Evolutionary conservation across 2,797 vertebrate genomes (phyloP).

Genomic region (Diplodus sargus): DNA sequence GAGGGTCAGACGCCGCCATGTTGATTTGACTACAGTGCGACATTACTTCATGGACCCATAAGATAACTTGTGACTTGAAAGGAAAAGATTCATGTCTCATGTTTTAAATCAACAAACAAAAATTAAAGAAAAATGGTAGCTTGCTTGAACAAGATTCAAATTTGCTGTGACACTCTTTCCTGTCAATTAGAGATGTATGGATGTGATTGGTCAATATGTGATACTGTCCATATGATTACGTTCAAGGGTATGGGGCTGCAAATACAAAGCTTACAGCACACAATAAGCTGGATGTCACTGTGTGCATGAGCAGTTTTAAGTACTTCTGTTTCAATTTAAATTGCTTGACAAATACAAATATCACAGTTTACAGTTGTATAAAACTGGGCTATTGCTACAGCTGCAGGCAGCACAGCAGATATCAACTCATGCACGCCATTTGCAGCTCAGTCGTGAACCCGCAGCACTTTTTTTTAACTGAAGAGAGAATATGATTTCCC

Average conservation of each 20-base stretch:
- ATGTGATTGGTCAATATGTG: no score
- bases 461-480: slow-evolving; percentile 17
- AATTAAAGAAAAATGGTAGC: not conserved
- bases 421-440: slow-evolving; percentile 47
- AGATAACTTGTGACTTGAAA: not conserved
- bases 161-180: no score
- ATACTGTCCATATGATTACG: not conserved
- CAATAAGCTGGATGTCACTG: slow-evolving; percentile 34
- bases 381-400: slow-evolving; percentile 41
- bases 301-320: slow-evolving; percentile 11
- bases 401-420: slow-evolving; percentile 49
- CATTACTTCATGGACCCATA: not conserved
- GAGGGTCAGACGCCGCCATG: no score
- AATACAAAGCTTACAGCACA: slow-evolving; percentile 22
- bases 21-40: not conserved
- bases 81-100: not conserved
- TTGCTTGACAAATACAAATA: slow-evolving; percentile 60
- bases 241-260: not conserved
- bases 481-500: slow-evolving; percentile 69
- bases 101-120: not conserved
- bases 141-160: no score
- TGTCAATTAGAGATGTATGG: no score
- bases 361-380: slow-evolving; percentile 52
- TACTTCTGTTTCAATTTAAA: slow-evolving; percentile 37
- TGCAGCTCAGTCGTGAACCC: slow-evolving; percentile 32